A percentile compares a stretch with the other conserved stretches of the same genome.
Conservation (phyloP, 2,888 invertebrate genomes). For the Tricholauxania praeusta region DNA sequence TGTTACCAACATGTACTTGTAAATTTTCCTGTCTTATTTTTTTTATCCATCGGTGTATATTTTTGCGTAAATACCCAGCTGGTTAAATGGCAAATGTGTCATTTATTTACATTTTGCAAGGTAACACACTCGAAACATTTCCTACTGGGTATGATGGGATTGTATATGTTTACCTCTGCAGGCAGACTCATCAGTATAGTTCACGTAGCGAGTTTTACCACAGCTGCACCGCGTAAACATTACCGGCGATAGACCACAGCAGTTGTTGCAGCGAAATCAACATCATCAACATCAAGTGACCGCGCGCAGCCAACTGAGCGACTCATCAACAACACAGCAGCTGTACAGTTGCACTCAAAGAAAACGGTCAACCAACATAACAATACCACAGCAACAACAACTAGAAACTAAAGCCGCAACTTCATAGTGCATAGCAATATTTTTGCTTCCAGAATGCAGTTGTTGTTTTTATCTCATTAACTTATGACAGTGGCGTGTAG, state of each 20-base stretch:
- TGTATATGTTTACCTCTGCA: neutral
- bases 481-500: too few relatives aligned
- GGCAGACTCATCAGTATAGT: neutral
- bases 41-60: constrained; percentile 27
- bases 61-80: neutral
- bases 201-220: constrained; percentile 10
- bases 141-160: too few relatives aligned
- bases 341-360: neutral
- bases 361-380: too few relatives aligned
- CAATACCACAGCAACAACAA: neutral
- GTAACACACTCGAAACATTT: too few relatives aligned
- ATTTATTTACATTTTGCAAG: too few relatives aligned
- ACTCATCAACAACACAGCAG: neutral
- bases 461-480: neutral
- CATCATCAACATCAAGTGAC: neutral
- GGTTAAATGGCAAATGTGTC: too few relatives aligned
- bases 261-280: neutral
- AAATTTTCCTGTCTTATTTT: neutral
- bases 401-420: neutral
- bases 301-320: neutral
- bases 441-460: neutral
- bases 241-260: neutral
- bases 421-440: constrained; percentile 2
- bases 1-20: constrained; percentile 19
- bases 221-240: constrained; percentile 21